These are phyloP conservation scores for Nomada fabriciana DNA, from an alignment of 2,888 invertebrate genomes.

Conservation along the genomic window DNA sequence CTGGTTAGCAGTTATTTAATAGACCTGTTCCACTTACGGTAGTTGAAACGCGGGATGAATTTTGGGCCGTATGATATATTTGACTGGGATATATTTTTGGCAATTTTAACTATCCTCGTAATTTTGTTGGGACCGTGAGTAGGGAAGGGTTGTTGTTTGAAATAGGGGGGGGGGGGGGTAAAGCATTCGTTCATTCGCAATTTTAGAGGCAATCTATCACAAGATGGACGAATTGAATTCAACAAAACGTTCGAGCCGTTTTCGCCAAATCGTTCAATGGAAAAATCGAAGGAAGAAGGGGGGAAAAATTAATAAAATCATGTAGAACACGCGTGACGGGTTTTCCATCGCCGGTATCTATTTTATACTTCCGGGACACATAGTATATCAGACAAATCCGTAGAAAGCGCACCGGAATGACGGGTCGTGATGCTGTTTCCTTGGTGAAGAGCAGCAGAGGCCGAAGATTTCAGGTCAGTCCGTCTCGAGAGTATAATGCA, in stretches of 20 bases:
- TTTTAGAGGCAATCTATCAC: too few species aligned
- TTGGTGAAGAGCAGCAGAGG: slow-evolving; percentile 73
- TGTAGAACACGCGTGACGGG: neutral
- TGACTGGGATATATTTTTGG: neutral
- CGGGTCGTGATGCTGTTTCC: slow-evolving; percentile 64
- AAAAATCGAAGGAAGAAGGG: too few species aligned
- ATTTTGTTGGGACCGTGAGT: too few species aligned
- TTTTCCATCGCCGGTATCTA: neutral
- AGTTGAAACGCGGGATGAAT: too few species aligned
- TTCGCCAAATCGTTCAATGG: too few species aligned
- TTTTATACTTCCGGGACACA: slow-evolving; percentile 58
- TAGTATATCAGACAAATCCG: slow-evolving; percentile 62
- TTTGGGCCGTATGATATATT: neutral
- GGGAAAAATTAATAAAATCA: neutral
- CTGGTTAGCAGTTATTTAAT: too few species aligned
- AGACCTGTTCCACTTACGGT: too few species aligned
- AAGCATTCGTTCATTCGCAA: too few species aligned
- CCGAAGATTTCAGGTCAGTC: slow-evolving; percentile 80
- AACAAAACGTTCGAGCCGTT: too few species aligned
- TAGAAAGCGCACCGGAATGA: slow-evolving; percentile 71
- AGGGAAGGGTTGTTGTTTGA: too few species aligned
- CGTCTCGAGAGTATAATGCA: slow-evolving; percentile 81
- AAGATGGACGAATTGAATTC: too few species aligned
- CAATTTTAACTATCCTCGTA: neutral
- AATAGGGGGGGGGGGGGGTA: too few species aligned